phyloP scores from a whole-genome alignment of 2,113 vertebrate genomes.

The Parotia lawesii region DNA sequence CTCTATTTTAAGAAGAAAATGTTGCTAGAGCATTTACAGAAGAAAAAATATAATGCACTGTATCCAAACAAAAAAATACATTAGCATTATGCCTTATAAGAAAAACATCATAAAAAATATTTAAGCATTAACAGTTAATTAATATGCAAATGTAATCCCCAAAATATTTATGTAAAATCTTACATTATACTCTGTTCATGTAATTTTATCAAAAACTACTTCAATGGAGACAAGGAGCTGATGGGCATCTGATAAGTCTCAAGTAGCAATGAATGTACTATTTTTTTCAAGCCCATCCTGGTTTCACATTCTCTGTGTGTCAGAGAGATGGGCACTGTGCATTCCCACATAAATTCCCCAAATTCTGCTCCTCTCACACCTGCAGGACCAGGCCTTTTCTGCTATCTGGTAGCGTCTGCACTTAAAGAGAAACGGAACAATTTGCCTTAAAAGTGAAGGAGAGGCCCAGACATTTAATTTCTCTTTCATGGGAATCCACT shows the following conservation, averaged over 20 bases:
- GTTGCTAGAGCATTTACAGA: neutral
- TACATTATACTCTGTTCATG: neutral
- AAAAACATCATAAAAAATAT: neutral
- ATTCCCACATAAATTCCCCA: neutral
- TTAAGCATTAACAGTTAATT: neutral
- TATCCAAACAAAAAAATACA: neutral
- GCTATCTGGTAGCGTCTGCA: neutral
- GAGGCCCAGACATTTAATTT: constrained; percentile 13
- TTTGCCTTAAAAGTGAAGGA: neutral
- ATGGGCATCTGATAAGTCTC: neutral
- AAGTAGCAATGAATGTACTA: neutral
- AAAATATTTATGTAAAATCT: neutral
- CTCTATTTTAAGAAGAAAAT: neutral
- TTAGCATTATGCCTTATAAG: neutral
- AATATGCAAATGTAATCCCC: neutral
- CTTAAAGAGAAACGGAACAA: neutral
- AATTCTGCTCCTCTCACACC: neutral
- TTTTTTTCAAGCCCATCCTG: neutral
- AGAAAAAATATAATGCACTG: neutral
- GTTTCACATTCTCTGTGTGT: neutral
- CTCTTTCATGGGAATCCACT: constrained; percentile 63
- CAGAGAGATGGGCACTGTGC: neutral
- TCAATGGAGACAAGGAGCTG: neutral
- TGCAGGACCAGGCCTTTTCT: neutral
- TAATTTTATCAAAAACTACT: neutral